phyloP scores from a whole-genome alignment of 2,797 vertebrate genomes.

The Brachyrhaphis roseni region DNA sequence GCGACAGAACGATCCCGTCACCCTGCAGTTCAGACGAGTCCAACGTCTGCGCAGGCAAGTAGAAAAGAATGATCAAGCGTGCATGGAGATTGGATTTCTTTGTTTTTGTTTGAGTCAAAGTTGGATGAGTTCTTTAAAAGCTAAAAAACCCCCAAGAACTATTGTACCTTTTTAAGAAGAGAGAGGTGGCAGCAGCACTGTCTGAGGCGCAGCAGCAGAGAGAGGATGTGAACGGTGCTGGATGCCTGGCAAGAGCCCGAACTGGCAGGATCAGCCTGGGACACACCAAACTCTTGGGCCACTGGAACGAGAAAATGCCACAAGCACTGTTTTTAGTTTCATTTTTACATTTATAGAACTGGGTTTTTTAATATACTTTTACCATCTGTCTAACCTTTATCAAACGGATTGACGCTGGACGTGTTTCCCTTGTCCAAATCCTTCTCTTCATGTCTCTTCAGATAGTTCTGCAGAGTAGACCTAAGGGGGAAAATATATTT shows the following conservation, averaged over 20 bases:
- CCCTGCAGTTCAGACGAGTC: slow-evolving; percentile 85
- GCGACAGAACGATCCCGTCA: slow-evolving; percentile 87
- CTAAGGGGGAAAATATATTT: slow-evolving; percentile 65
- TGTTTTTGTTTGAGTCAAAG: neutral
- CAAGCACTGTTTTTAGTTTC: neutral
- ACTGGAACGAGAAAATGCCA: slow-evolving; percentile 66
- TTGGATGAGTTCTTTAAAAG: neutral
- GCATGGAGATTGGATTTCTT: slow-evolving; percentile 1
- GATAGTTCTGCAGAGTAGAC: slow-evolving; percentile 91
- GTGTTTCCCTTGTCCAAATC: slow-evolving; percentile 48
- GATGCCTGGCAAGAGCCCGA: slow-evolving; percentile 65
- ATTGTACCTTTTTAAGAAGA: slow-evolving; percentile 91
- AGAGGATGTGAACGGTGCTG: slow-evolving; percentile 90
- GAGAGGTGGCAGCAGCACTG: slow-evolving; percentile 97
- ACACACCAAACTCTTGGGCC: slow-evolving; percentile 84
- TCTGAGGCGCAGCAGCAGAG: slow-evolving; percentile 91
- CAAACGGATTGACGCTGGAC: slow-evolving; percentile 82
- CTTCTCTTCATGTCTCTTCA: slow-evolving; percentile 86
- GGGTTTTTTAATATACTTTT: neutral
- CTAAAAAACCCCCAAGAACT: neutral
- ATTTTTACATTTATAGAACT: neutral
- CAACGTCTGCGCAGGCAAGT: slow-evolving; percentile 81
- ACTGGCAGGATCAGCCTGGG: slow-evolving; percentile 44
- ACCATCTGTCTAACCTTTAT: slow-evolving; percentile 81
- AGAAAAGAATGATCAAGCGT: neutral